Evolutionary conservation across 1,140 invertebrate species (phyloP).

Genomic region (Temnothorax curvispinosus): DNA sequence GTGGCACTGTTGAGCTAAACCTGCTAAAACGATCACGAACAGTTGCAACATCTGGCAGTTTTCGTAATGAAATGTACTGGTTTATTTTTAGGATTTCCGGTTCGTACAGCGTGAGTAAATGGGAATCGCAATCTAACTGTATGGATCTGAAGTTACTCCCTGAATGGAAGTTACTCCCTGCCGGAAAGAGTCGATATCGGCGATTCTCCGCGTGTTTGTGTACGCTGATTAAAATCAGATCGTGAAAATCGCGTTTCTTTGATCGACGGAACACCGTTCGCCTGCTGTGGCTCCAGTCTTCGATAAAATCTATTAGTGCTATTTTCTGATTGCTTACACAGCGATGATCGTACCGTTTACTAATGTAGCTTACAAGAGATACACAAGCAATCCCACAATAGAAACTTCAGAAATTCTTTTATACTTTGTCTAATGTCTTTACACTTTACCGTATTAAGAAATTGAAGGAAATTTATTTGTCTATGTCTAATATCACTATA

Average conservation of each 20-base stretch:
- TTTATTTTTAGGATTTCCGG: background rate
- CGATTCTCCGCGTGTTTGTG: background rate
- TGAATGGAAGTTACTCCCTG: background rate
- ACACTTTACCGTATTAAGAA: background rate
- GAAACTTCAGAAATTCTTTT: background rate
- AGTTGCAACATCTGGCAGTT: background rate
- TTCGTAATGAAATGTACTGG: background rate
- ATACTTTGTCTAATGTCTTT: background rate
- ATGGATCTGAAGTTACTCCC: background rate
- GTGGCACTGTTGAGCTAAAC: background rate
- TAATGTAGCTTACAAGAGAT: background rate
- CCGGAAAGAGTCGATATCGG: conserved; percentile 17
- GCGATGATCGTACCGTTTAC: background rate
- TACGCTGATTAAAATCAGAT: background rate
- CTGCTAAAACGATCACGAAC: background rate
- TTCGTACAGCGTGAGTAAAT: conserved; percentile 9
- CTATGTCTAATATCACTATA: background rate
- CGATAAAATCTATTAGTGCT: conserved; percentile 42
- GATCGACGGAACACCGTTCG: background rate
- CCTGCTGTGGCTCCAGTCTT: background rate
- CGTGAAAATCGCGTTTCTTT: conserved; percentile 8
- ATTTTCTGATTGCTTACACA: conserved; percentile 19
- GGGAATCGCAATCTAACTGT: background rate
- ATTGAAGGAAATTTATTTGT: background rate
- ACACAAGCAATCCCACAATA: background rate